Base-by-base conservation (phyloP, 2,113 vertebrate genomes). In the Chionodraco myersi region DNA sequence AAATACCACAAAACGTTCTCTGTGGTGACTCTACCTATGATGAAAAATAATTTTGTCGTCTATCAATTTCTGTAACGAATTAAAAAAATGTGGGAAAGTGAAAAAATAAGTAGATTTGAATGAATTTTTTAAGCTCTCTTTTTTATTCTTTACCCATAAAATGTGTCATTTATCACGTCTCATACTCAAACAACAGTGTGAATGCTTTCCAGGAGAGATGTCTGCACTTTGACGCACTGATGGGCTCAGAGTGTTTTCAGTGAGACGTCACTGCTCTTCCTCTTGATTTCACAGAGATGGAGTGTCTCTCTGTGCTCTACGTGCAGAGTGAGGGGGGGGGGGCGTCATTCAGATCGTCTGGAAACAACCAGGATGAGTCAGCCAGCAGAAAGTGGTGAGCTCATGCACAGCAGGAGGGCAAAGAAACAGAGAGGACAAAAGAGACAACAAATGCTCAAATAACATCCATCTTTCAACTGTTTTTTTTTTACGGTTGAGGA, bases 361-460 rank as follows among this genome's bases (percentile, higher is more conserved):
- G 58, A 85, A 72, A 59, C 45, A 5, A 66, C 57, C 54, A 26
- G 34, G 34, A 77, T 71, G 86, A 84, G 80, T 85, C 83, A 91
- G 62, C 53, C 70, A 62, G 78, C 66, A 83, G 63, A 75, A 36
- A 23, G 67, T 8, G 36, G 51, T 68, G 74, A 84, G 62, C 67
- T 86, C 70, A 83, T 78, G 53, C 60, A 76, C 75, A 64, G 49
- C 64, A 68, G 58, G 10, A 69, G 12, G 45, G 74, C 11, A 9
- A 57, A 48, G 34, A 80, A 30, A 54, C 4, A n/a, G 47, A 54
- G 41, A 66, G 7, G 12, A 57, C 51, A 47, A 51, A 21, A 57
- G 10, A 56, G 34, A 77, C 14, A 26, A 61, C 52, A 73, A 45
- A 52, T 30, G 21, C 6, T 18, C 44, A 15, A 56, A 49, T 49